Evolutionary conservation across 2,888 invertebrate genomes (phyloP), one percentile per base, ranked within the genome.

Genomic region (Ichneumoninae sp.): DNA sequence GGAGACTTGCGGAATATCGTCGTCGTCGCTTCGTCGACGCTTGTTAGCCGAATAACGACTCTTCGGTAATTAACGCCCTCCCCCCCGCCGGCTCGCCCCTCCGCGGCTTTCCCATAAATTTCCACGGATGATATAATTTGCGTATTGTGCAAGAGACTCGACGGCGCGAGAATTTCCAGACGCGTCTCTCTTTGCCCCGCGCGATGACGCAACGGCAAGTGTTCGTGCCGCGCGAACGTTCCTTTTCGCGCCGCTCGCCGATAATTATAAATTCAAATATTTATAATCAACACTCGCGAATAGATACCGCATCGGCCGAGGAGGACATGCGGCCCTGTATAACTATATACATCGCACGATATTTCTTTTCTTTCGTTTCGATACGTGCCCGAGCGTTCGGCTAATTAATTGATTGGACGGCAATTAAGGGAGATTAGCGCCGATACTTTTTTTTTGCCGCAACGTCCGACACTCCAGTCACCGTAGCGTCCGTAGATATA

Each of bases 21-120:
- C 66, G 75, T 77, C 44, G 54, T 71, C 71, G 65, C 71, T 57
- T 79, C 83, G 69, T 68, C 66, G 50, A 74, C 69, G 86, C 87
- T 87, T 86, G 89, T 88, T 89, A 89, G 86, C 85, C 86, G 85
- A 77, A 83, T 83, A 87, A 81, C 83, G 88, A 87, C 85, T 84
- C 82, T 87, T 85, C 84, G 82, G 81, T 87, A 88, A 87, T 88
- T 87, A 85, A 87, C 87, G 85, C 79, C 50, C 47, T 63, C 60
- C 44, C 60, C n/a, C 40, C 40, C 40, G 6, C 26, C 70, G 52
- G n/a, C 40, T 10, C 66, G 40, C 22, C 47, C 68, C 70, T 19
- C 65, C 63, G 36, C 16, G 44, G 44, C 44, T 70, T 73, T 69
- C 77, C 73, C 69, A 80, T 85, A 81, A 78, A 87, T 86, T 87